These are phyloP conservation scores for Arrhamphus sclerolepis DNA, from an alignment of 2,797 vertebrate species.

Conservation along the genomic window DNA sequence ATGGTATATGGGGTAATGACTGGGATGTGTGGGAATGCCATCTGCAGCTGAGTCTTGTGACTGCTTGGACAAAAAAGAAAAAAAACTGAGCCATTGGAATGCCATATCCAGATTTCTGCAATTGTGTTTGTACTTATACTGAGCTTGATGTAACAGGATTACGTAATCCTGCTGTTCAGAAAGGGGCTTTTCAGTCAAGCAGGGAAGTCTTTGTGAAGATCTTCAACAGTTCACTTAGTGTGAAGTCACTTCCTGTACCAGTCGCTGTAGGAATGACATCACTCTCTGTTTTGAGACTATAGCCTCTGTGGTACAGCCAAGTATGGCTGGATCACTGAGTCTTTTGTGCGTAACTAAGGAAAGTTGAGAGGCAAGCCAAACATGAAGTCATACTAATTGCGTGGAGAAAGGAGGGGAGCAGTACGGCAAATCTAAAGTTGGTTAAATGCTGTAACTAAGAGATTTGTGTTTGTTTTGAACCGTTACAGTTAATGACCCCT, in stretches of 20 bases:
- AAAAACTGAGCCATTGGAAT: conserved; percentile 19
- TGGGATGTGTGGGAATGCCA: conserved; percentile 41
- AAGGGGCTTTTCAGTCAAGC: conserved; percentile 42
- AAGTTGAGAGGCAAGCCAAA: conserved; percentile 72
- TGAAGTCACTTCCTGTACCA: conserved; percentile 73
- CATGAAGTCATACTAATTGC: conserved; percentile 73
- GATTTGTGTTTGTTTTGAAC: conserved; percentile 71
- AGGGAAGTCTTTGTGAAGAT: conserved; percentile 38
- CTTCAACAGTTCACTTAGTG: conserved; percentile 39
- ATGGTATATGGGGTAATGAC: conserved; percentile 51
- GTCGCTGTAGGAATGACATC: conserved; percentile 67
- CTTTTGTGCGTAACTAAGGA: conserved; percentile 72
- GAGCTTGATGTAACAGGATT: conserved; percentile 39
- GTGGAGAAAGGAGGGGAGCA: conserved; percentile 53
- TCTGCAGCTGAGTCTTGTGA: conserved; percentile 17
- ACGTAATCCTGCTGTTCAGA: conserved; percentile 31
- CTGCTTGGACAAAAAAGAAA: not conserved
- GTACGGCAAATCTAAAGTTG: conserved; percentile 47
- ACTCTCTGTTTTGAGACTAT: conserved; percentile 72
- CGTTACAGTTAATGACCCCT: conserved; percentile 11
- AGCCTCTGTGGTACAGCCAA: conserved; percentile 73
- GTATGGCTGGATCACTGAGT: conserved; percentile 69
- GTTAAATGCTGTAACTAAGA: conserved; percentile 68
- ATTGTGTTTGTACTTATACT: conserved; percentile 9
- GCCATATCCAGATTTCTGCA: conserved; percentile 28